Conservation (phyloP, 2,797 vertebrate species). For the Onychomys arenicola region DNA sequence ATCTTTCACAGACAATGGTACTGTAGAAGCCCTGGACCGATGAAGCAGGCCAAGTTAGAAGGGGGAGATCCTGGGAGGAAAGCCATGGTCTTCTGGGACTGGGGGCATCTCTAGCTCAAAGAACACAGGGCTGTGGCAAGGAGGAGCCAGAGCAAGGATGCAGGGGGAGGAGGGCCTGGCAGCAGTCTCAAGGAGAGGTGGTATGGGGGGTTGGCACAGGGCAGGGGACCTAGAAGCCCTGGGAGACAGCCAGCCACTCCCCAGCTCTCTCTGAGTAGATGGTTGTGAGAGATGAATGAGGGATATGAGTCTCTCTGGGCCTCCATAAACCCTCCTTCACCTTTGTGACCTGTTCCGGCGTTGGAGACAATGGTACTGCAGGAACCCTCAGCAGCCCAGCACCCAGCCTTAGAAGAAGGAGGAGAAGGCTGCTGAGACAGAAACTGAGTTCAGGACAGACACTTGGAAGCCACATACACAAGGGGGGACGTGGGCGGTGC, state of each 20-base stretch:
- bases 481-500: conserved; percentile 30
- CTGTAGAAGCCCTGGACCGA: neutral
- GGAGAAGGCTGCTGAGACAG: neutral
- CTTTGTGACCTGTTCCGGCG: neutral
- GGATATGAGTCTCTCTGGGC: neutral
- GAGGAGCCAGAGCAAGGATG: neutral
- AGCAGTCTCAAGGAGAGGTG: neutral
- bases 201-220: neutral
- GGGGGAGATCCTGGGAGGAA: neutral
- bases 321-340: neutral
- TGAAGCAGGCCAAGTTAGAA: neutral
- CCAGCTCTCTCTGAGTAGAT: neutral
- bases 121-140: neutral
- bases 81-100: neutral
- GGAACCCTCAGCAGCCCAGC: neutral
- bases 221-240: neutral
- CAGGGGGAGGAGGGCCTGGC: no score
- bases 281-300: neutral
- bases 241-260: neutral
- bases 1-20: neutral
- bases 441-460: conserved; percentile 18
- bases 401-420: neutral
- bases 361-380: neutral
- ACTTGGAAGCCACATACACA: conserved; percentile 29
- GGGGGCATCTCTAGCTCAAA: neutral